Evolutionary conservation across 2,888 invertebrate species (phyloP).

Genomic region (Dinocampus coccinellae): DNA sequence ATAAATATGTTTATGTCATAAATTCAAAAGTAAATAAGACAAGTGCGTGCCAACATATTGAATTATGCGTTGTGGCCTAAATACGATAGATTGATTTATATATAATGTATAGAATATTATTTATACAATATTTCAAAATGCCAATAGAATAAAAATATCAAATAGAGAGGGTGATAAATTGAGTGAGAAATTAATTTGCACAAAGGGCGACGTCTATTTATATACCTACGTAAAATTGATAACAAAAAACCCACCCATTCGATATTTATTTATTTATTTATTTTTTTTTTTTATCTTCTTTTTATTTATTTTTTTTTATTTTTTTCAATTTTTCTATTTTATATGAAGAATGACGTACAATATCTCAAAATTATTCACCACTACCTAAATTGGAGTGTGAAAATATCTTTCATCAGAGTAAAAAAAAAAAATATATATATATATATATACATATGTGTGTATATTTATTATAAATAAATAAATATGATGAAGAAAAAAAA

Average conservation of each 20-base stretch:
- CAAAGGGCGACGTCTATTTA: slow-evolving; percentile 28
- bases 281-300: background rate
- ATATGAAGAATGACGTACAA: background rate
- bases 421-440: background rate
- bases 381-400: slow-evolving; percentile 26
- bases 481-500: too few species aligned
- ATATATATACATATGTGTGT: background rate
- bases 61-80: slow-evolving; percentile 32
- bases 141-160: background rate
- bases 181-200: slow-evolving; percentile 20
- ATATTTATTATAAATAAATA: too few species aligned
- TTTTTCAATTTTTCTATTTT: background rate
- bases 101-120: background rate
- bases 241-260: slow-evolving; percentile 28
- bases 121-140: slow-evolving; percentile 2
- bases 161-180: background rate
- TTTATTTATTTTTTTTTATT: slow-evolving; percentile 15
- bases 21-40: slow-evolving; percentile 27
- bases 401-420: background rate
- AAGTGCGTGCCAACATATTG: slow-evolving; percentile 16
- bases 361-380: slow-evolving; percentile 28
- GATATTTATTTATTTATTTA: slow-evolving; percentile 7
- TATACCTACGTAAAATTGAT: slow-evolving; percentile 38
- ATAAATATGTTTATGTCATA: slow-evolving; percentile 20
- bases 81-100: slow-evolving; percentile 27